Conservation (phyloP, 2,113 vertebrate genomes). For the Apeltes quadracus region DNA sequence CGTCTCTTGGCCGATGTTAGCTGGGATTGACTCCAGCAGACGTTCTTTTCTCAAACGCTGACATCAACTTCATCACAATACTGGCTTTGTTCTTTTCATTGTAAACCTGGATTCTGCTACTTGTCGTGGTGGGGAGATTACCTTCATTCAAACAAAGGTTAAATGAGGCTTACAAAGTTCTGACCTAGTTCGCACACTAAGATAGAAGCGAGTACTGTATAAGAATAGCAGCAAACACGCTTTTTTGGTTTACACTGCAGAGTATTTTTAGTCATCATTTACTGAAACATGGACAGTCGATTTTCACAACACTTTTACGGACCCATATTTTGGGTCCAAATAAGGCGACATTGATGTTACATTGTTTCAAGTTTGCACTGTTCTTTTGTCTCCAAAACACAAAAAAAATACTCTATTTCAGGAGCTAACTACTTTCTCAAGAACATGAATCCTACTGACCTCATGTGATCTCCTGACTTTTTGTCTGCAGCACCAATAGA, state of each 20-base stretch:
- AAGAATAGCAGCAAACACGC: constrained; percentile 1
- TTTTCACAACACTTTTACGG: background rate
- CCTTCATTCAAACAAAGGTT: constrained; percentile 39
- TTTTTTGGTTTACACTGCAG: background rate
- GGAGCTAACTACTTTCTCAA: background rate
- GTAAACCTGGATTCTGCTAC: background rate
- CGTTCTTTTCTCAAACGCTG: background rate
- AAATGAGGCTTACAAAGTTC: constrained; percentile 40
- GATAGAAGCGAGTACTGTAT: background rate
- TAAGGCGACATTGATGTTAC: background rate
- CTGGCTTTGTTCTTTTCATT: background rate
- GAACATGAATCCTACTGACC: too few species aligned
- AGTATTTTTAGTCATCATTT: background rate
- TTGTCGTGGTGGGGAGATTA: constrained; percentile 7
- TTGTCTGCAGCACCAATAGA: background rate
- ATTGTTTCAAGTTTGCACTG: background rate
- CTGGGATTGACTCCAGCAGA: too few species aligned
- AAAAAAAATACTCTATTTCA: too few species aligned
- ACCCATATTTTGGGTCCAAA: background rate
- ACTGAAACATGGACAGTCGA: too few species aligned
- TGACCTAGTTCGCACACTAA: constrained; percentile 52
- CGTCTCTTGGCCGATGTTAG: too few species aligned
- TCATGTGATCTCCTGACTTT: background rate
- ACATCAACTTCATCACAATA: background rate
- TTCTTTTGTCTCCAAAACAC: background rate